These are phyloP conservation scores for Merops nubicus DNA, from an alignment of 2,113 vertebrate species.

Conservation along the genomic window DNA sequence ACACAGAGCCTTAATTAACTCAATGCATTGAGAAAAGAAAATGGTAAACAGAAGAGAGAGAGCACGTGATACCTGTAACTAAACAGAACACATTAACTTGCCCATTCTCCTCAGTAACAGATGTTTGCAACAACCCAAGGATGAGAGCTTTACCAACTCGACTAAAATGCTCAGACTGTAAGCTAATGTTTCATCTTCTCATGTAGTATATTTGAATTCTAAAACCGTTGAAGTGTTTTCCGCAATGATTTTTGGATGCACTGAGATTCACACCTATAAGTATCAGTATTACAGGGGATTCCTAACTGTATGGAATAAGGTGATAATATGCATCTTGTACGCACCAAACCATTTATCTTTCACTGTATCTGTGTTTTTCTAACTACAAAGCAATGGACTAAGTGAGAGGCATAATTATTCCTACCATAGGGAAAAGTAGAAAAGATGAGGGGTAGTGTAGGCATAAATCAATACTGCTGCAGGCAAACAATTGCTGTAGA, in stretches of 20 bases:
- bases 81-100: neutral
- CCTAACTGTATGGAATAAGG: neutral
- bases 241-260: neutral
- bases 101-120: neutral
- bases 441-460: neutral
- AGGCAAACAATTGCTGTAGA: neutral
- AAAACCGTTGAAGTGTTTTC: neutral
- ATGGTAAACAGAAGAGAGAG: neutral
- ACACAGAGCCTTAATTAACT: neutral
- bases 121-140: neutral
- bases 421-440: neutral
- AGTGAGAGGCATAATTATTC: neutral
- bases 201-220: neutral
- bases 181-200: constrained; percentile 6
- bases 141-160: neutral
- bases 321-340: neutral
- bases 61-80: neutral
- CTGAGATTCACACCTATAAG: neutral
- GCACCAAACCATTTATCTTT: neutral
- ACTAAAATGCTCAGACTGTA: neutral
- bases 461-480: constrained; percentile 9
- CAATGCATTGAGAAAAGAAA: neutral
- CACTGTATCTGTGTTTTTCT: neutral
- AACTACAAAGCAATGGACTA: neutral
- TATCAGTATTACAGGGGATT: neutral